Conservation (phyloP, 2,113 vertebrate genomes). For the Melanocharis versteri region DNA sequence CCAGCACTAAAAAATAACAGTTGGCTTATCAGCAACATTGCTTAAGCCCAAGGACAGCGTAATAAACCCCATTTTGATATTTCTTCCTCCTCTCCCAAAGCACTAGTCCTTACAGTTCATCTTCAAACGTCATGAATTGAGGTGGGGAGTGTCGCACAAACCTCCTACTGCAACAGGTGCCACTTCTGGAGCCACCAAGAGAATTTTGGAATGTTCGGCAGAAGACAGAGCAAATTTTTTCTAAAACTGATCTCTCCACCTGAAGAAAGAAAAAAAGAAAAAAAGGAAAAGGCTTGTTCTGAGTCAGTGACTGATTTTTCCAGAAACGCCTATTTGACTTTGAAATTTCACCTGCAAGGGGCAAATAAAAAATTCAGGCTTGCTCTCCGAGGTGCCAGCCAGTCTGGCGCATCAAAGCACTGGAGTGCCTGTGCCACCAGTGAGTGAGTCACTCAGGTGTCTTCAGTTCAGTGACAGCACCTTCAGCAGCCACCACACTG, state of each 20-base stretch:
- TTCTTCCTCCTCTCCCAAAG: not conserved
- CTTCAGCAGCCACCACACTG: fast-evolving
- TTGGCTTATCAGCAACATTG: constrained; percentile 40
- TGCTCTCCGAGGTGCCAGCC: not conserved
- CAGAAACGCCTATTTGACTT: not conserved
- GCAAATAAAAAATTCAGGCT: not conserved
- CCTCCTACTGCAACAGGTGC: not conserved
- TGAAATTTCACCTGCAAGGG: not conserved
- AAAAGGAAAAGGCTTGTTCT: not conserved
- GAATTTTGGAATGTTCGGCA: not conserved
- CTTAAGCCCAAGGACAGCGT: constrained; percentile 40
- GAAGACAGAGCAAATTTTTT: not conserved
- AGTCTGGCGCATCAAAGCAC: not conserved
- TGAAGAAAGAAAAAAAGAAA: not conserved
- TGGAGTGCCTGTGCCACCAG: not conserved
- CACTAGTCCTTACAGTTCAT: not conserved
- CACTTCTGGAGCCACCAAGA: not conserved
- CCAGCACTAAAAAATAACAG: constrained; percentile 56
- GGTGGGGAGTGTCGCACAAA: not conserved
- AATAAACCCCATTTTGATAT: constrained; percentile 7
- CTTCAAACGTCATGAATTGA: not conserved
- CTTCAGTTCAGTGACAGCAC: not conserved
- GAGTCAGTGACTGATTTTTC: constrained; percentile 10
- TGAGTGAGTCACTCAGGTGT: not conserved
- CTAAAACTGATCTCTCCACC: not conserved